These are phyloP conservation scores for Agonum fuliginosum DNA, from an alignment of 2,888 invertebrate genomes.

Conservation along the genomic window DNA sequence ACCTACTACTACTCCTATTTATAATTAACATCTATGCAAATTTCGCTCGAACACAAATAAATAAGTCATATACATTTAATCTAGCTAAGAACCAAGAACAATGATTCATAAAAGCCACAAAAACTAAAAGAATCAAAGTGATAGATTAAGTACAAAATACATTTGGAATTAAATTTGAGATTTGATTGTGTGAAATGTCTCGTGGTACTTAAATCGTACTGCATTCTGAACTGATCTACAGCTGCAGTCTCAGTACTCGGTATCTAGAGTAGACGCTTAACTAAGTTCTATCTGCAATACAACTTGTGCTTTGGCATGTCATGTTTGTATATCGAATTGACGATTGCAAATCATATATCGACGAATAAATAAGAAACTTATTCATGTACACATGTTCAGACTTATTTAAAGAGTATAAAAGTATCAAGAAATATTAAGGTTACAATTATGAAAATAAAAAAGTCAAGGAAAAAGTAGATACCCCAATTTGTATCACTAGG, in stretches of 20 bases:
- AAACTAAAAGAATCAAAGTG: neutral
- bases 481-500: conserved; percentile 47
- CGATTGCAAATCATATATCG: conserved; percentile 45
- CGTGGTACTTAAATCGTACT: conserved; percentile 57
- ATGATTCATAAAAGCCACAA: neutral
- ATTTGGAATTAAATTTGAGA: neutral
- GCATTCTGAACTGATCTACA: conserved; percentile 21
- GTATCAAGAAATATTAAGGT: conserved; percentile 57
- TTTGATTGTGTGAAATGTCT: conserved; percentile 22
- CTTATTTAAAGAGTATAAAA: conserved; percentile 59
- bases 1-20: conserved; percentile 1
- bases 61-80: conserved; percentile 6
- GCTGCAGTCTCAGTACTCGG: conserved; percentile 17
- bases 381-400: conserved; percentile 56
- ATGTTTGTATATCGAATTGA: conserved; percentile 23
- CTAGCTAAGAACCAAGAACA: neutral
- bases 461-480: conserved; percentile 48
- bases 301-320: conserved; percentile 58
- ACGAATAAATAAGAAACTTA: conserved; percentile 55
- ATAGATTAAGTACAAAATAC: conserved; percentile 36
- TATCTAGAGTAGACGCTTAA: conserved; percentile 20
- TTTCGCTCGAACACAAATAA: conserved; percentile 34
- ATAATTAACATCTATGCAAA: conserved; percentile 29
- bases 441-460: conserved; percentile 57
- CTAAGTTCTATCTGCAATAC: conserved; percentile 41